A percentile compares a stretch with the other conserved stretches of the same genome.
These are phyloP conservation scores for Simalia tracyae DNA, from an alignment of 2,797 vertebrate species.

Conservation along the genomic window DNA sequence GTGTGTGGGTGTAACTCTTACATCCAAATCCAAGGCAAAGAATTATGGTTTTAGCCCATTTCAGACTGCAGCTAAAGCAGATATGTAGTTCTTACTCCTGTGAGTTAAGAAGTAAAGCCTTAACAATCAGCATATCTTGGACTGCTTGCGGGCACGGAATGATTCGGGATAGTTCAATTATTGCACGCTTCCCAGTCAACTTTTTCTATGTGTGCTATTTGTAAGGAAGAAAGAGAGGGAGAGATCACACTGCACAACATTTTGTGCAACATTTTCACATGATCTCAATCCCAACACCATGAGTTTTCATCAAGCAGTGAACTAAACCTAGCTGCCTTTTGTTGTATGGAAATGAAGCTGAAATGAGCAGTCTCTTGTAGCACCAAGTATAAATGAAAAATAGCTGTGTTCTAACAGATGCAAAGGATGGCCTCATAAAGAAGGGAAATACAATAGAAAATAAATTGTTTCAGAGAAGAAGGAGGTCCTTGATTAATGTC, in stretches of 20 bases:
- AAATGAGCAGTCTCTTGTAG: neutral
- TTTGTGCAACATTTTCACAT: neutral
- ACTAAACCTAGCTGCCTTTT: neutral
- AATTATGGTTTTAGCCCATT: neutral
- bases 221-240: neutral
- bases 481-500: neutral
- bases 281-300: neutral
- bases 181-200: neutral
- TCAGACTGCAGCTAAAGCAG: neutral
- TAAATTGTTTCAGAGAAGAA: neutral
- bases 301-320: neutral
- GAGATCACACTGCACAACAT: neutral
- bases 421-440: neutral
- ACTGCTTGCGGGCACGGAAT: conserved; percentile 9
- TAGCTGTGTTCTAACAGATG: neutral
- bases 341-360: neutral
- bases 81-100: neutral
- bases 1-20: neutral
- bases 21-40: neutral
- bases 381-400: neutral
- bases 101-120: conserved; percentile 10
- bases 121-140: neutral
- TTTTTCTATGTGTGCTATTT: neutral
- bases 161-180: neutral
- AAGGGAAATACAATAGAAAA: neutral